These are phyloP conservation scores for Atopsyche davidsoni DNA, from an alignment of 1,140 invertebrate genomes.

Conservation along the genomic window DNA sequence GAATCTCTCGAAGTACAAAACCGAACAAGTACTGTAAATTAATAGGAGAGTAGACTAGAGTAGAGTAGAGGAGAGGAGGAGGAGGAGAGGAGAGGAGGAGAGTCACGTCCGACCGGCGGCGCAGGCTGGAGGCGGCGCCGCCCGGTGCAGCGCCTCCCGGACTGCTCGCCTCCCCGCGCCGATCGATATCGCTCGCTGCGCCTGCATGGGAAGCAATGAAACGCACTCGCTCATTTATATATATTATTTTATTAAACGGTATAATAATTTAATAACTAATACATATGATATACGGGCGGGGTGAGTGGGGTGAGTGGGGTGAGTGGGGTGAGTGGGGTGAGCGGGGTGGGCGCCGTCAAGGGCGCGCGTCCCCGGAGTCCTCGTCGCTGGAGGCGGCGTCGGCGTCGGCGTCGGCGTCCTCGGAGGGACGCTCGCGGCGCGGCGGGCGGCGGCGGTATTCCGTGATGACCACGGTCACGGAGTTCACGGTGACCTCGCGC, in stretches of 20 bases:
- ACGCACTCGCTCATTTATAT: not conserved
- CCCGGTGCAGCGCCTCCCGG: too few relatives aligned
- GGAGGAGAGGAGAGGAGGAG: not conserved
- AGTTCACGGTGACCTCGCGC: constrained; percentile 91
- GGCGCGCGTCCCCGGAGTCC: constrained; percentile 42
- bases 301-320: not conserved
- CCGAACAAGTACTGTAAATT: too few relatives aligned
- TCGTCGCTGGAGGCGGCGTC: constrained; percentile 43
- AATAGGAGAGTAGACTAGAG: too few relatives aligned
- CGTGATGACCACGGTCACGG: constrained; percentile 93
- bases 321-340: not conserved
- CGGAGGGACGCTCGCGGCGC: constrained; percentile 25
- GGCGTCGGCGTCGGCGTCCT: constrained; percentile 34
- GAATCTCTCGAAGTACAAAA: too few relatives aligned
- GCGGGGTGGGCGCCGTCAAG: constrained; percentile 13
- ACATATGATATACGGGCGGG: not conserved
- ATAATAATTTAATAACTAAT: constrained; percentile 1
- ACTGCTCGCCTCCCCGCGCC: too few relatives aligned
- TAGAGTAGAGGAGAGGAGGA: not conserved
- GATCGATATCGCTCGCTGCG: not conserved
- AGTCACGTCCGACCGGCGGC: too few relatives aligned
- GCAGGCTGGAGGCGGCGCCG: too few relatives aligned
- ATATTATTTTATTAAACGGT: not conserved
- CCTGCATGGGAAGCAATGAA: not conserved
- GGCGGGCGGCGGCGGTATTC: constrained; percentile 78